These are phyloP conservation scores for Caenorhabditis panamensis DNA, from an alignment of 2,888 invertebrate genomes.

Conservation along the genomic window DNA sequence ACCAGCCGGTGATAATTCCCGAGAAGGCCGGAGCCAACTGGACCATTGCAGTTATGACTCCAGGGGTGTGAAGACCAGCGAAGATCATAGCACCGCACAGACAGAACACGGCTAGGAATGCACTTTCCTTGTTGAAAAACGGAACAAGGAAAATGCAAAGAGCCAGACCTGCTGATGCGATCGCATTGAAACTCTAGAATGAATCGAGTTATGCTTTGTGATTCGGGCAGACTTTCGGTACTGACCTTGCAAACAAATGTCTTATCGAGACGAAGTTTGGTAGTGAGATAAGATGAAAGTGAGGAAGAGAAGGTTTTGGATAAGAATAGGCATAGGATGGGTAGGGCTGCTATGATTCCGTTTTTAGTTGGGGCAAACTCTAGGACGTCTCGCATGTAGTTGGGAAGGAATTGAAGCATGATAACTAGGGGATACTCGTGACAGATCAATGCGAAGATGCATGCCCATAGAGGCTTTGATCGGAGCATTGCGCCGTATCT, in stretches of 20 bases:
- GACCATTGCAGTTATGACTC: conserved; percentile 78
- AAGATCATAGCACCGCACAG: conserved; percentile 79
- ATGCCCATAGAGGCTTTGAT: conserved; percentile 77
- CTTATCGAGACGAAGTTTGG: conserved; percentile 70
- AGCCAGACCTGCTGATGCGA: conserved; percentile 77
- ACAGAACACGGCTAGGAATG: conserved; percentile 74
- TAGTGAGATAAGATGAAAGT: conserved; percentile 76
- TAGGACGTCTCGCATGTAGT: conserved; percentile 80
- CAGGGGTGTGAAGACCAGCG: conserved; percentile 79
- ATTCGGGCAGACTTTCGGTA: too few relatives aligned
- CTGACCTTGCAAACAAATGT: conserved; percentile 77
- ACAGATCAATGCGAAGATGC: conserved; percentile 75
- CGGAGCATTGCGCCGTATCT: conserved; percentile 72
- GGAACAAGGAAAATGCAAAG: conserved; percentile 76
- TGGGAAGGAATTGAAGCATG: conserved; percentile 79
- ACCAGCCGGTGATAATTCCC: conserved; percentile 79
- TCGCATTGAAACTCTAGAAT: conserved; percentile 76
- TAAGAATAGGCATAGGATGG: conserved; percentile 77
- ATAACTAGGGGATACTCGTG: conserved; percentile 78
- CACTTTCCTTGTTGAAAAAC: conserved; percentile 75
- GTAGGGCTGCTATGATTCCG: conserved; percentile 74
- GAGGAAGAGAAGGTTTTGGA: conserved; percentile 78
- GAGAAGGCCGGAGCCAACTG: conserved; percentile 80
- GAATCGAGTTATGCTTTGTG: too few relatives aligned
- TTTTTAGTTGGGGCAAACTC: conserved; percentile 80